These are phyloP conservation scores for Eubucco bourcierii DNA, from an alignment of 2,113 vertebrate species.

Conservation along the genomic window DNA sequence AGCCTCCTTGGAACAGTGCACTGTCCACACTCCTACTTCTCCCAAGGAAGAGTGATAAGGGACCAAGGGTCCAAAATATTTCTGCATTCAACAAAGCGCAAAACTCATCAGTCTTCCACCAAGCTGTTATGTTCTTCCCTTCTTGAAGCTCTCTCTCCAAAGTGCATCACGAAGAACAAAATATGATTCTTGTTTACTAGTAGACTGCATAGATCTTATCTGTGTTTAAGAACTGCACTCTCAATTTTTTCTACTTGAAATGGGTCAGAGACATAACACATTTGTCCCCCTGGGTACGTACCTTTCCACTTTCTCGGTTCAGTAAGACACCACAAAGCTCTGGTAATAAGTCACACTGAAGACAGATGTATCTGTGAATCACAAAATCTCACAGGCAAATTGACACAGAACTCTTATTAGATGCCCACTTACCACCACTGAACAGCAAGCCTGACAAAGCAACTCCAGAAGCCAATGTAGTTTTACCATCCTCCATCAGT, in stretches of 20 bases:
- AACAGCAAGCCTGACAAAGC: neutral
- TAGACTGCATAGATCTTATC: neutral
- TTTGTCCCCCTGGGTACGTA: neutral
- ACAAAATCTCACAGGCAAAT: neutral
- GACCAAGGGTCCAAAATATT: neutral
- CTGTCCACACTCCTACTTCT: neutral
- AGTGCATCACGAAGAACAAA: neutral
- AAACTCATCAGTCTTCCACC: neutral
- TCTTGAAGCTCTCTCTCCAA: neutral
- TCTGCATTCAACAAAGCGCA: neutral
- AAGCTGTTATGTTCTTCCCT: rapidly evolving
- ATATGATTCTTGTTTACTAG: neutral
- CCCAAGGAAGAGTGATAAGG: rapidly evolving
- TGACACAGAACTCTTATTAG: neutral
- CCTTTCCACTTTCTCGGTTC: neutral
- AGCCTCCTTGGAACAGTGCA: neutral
- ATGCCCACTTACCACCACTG: neutral
- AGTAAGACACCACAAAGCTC: neutral
- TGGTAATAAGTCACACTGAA: neutral
- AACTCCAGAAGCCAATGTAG: neutral
- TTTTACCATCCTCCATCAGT: neutral
- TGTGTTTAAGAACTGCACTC: neutral
- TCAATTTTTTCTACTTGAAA: neutral
- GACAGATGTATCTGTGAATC: neutral
- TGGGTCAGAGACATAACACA: neutral